Evolutionary conservation across 2,113 vertebrate genomes (phyloP).

Genomic region (Nibea albiflora): DNA sequence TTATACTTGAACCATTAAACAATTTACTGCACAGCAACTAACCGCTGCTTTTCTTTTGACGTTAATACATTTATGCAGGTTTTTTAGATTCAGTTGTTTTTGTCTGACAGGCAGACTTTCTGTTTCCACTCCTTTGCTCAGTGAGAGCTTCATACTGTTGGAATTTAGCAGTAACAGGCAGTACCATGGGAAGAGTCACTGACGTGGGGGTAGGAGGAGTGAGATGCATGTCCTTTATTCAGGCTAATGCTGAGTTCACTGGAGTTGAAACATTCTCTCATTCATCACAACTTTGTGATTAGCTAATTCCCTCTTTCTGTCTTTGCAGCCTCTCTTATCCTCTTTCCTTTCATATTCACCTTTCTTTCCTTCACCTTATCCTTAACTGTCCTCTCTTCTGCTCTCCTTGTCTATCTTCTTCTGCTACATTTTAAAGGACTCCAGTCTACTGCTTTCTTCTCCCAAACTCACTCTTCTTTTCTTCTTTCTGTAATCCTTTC

Average conservation of each 20-base stretch:
- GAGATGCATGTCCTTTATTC: conserved; percentile 50
- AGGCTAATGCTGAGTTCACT: conserved; percentile 50
- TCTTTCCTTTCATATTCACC: background rate
- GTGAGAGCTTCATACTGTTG: conserved; percentile 73
- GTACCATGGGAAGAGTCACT: conserved; percentile 72
- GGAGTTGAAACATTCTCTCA: conserved; percentile 53
- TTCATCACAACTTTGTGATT: conserved; percentile 16
- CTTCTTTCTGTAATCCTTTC: conserved; percentile 20
- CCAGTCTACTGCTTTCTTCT: background rate
- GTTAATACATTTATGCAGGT: conserved; percentile 37
- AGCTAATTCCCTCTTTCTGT: background rate
- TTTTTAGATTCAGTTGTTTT: conserved; percentile 31
- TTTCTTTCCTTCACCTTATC: background rate
- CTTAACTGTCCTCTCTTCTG: background rate
- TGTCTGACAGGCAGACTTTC: conserved; percentile 15
- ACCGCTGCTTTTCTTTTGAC: conserved; percentile 28
- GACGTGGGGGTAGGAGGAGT: background rate
- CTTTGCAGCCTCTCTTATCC: background rate
- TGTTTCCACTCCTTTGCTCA: conserved; percentile 56
- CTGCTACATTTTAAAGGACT: background rate
- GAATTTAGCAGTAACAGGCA: conserved; percentile 81
- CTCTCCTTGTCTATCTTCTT: conserved; percentile 6
- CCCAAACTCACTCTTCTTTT: background rate
- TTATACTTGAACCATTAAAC: conserved; percentile 54
- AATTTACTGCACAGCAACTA: conserved; percentile 47